Base-by-base conservation (phyloP, 1,140 invertebrate genomes). In the Heliconius hewitsoni region DNA sequence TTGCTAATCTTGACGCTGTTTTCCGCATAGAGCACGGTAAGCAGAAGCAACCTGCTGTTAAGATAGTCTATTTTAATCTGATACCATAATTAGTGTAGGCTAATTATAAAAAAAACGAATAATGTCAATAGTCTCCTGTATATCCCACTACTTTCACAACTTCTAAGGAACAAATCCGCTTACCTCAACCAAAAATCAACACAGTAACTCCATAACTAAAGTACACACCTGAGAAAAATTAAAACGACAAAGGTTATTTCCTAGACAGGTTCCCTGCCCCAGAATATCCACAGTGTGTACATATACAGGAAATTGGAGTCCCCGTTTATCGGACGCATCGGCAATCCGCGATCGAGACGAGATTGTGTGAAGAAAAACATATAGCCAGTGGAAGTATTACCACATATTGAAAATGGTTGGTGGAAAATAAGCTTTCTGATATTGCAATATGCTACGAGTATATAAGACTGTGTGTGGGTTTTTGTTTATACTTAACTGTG, bases 271-370 rank as follows among this genome's bases (percentile, higher is more conserved):
- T 27, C 27, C 13, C 13, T 71, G 13, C 18, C 30, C 37, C 30
- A 72, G 27, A 72, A 11, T 72, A 72, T 39, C 37, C 37, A 0
- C 9, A 81, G 23, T 78, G 55, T 83, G 81, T 80, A 76, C 76
- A 30, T 66, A 79, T 46, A 76, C 79, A 78, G 82, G 82, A 83
- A 83, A 83, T 83, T 83, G 82, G 74, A 78, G 79, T 74, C 73
- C 76, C 50, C 79, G 79, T 83, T 81, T 81, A 83, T 83, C 82
- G 77, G 79, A 78, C 73, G 81, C 79, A 73, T 74, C 81, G 80
- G 79, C 76, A 80, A 77, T 81, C 74, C 70, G 70, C 78, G 79
- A 83, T 83, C 82, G 79, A 82, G 71, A 50, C 57, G 73, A 74
- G 82, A 83, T 80, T 81, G 79, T 83, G 73, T 76, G 79, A 60